Evolutionary conservation across 2,888 invertebrate species (phyloP), one percentile per base, ranked within the genome.

Genomic region (Rhagonycha fulva): DNA sequence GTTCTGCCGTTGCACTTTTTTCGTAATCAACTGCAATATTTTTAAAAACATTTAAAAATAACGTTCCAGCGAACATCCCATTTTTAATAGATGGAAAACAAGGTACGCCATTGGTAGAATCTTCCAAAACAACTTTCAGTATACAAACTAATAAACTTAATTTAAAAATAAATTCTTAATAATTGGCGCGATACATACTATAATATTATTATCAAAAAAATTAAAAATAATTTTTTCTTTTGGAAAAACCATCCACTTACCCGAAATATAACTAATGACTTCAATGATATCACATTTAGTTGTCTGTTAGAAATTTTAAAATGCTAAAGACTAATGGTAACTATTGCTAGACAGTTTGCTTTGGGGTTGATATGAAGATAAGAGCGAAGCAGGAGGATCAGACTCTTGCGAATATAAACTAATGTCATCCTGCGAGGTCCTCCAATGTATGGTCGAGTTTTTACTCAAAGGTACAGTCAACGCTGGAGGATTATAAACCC

Each of bases 401-500:
- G 79, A 69, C 60, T 82, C 80, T 19, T 81, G 81, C 62, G 83
- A 79, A 76, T 83, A 85, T 68, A 86, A 76, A 72, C 82, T 84
- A 32, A 85, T 81, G 69, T 84, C 83, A 26, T 85, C 84, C 19
- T 86, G 84, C 10, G 84, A 85, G 7, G 82, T 80, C 5, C 83
- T 82, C 78, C 84, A 85, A 69, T 81, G 85, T 9, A 82, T 80
- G 71, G 75, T 78, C 14, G 70, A 69, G 23, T 77, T 77, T 62
- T 62, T 71, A 26, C 24, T 75, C 24, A 66, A 68, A 67, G 68
- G 76, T 62, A 78, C 73, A 11, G 77, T 75, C 70, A 82, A 66
- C 7, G 86, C 86, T 19, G 87, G 86, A 11, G 82, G 82, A 78
- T 86, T 86, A 26, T 82, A 80, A 0, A 82, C 81, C 62, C 86